Base-by-base conservation (phyloP, 2,888 invertebrate species). In the Acanthosepion pharaonis region DNA sequence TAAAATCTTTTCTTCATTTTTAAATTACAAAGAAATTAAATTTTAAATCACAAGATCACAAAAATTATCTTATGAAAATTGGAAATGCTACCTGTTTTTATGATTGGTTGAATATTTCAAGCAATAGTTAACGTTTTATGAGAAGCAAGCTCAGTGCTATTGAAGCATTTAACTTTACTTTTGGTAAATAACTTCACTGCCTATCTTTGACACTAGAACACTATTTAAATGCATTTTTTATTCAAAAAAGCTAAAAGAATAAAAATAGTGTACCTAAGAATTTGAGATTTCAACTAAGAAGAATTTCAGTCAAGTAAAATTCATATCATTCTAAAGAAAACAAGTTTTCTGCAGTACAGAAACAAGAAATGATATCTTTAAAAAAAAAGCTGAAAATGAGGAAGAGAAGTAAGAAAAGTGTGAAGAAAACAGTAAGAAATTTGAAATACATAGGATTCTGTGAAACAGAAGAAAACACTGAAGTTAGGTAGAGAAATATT, bases 371-470 rank as follows among this genome's bases (percentile, higher is more conserved):
- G n/a, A n/a, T 78, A n/a, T 15, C 78, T n/a, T 78, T 59, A 5
- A 59, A 59, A 78, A 78, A 33, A n/a, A 78, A 78, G 33, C 23
- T n/a, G n/a, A 78, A n/a, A n/a, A 78, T 9, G n/a, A 15, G n/a
- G 78, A 78, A 33, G 78, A 78, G 78, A 78, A 78, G 33, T 78
- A n/a, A 78, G n/a, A 78, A 78, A 78, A n/a, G 18, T n/a, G 9
- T 15, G n/a, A 78, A 78, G n/a, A 59, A 78, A n/a, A 15, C 42
- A n/a, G n/a, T 5, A 78, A 18, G 78, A 9, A 78, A n/a, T 15
- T n/a, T 78, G 78, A 78, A 78, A n/a, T 78, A 78, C 11, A 78
- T 78, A n/a, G n/a, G n/a, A 78, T 78, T 78, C 78, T n/a, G n/a
- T n/a, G n/a, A 78, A 78, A 28, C 9, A 11, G n/a, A 33, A 78